Percentiles rank a stretch among this genome's conserved stretches.
Conservation (phyloP, 2,888 invertebrate species). For the Lepidocyrtinus sp. region DNA sequence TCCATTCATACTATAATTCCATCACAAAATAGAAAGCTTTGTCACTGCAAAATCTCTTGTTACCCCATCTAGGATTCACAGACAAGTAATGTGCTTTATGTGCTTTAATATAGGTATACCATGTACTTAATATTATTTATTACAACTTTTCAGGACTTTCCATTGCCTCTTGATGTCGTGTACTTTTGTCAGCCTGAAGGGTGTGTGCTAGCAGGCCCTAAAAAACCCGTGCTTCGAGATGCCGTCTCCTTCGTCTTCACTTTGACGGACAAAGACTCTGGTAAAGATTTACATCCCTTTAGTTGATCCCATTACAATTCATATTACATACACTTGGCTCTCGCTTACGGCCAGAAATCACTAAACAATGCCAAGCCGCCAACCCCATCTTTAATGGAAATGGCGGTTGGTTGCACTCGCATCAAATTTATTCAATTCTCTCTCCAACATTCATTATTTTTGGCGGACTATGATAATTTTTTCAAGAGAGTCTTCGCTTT, state of each 20-base stretch:
- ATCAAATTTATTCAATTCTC: too few relatives aligned
- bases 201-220: constrained; percentile 84
- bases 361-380: too few relatives aligned
- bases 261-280: constrained; percentile 98
- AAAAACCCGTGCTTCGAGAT: constrained; percentile 87
- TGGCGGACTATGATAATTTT: too few relatives aligned
- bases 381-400: too few relatives aligned
- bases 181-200: constrained; percentile 99
- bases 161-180: constrained; percentile 97
- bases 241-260: constrained; percentile 98
- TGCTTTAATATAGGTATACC: too few relatives aligned
- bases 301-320: too few relatives aligned
- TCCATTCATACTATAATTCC: constrained; percentile 59
- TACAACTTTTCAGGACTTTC: constrained; percentile 86
- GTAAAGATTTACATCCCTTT: constrained; percentile 76
- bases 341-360: not conserved
- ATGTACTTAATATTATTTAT: too few relatives aligned
- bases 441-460: too few relatives aligned
- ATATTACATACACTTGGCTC: not conserved
- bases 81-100: too few relatives aligned
- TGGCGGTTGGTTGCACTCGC: too few relatives aligned
- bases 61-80: not conserved
- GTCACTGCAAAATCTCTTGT: not conserved
- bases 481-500: too few relatives aligned
- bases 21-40: not conserved